Evolutionary conservation across 1,140 invertebrate species (phyloP).

Genomic region (Diorhabda carinulata): DNA sequence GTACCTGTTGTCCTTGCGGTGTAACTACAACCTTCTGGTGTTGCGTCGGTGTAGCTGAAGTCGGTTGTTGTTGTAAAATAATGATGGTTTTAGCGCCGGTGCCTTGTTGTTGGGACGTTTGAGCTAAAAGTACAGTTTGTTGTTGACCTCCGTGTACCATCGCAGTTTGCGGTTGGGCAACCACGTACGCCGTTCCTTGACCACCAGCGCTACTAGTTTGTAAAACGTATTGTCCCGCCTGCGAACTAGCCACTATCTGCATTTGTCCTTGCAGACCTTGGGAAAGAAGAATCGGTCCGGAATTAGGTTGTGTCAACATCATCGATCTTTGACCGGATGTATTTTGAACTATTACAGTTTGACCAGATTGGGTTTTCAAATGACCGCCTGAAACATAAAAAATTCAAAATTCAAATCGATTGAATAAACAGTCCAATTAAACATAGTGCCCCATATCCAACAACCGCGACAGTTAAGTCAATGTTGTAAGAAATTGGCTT

Average conservation of each 20-base stretch:
- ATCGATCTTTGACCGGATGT: slow-evolving; percentile 45
- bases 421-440: too few relatives aligned
- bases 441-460: too few relatives aligned
- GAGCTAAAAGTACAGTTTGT: slow-evolving; percentile 60
- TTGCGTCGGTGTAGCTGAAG: slow-evolving; percentile 35
- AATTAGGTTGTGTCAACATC: slow-evolving; percentile 47
- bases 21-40: slow-evolving; percentile 58
- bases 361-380: slow-evolving; percentile 33
- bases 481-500: too few relatives aligned
- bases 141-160: slow-evolving; percentile 59
- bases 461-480: too few relatives aligned
- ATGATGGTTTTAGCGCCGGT: slow-evolving; percentile 67
- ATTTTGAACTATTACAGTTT: slow-evolving; percentile 51
- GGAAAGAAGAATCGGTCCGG: slow-evolving; percentile 40
- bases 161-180: slow-evolving; percentile 61
- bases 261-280: slow-evolving; percentile 43
- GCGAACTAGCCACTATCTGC: slow-evolving; percentile 43
- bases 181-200: slow-evolving; percentile 52
- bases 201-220: slow-evolving; percentile 52
- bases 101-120: slow-evolving; percentile 59
- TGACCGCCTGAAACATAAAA: slow-evolving; percentile 18
- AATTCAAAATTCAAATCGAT: too few relatives aligned
- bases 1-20: slow-evolving; percentile 45
- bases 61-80: slow-evolving; percentile 62
- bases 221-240: slow-evolving; percentile 53